Evolutionary conservation across 64 coral and sea anemone species (phyloP), one percentile per base, ranked within the genome.

Genomic region (Hydrozoanthus tunicans): DNA sequence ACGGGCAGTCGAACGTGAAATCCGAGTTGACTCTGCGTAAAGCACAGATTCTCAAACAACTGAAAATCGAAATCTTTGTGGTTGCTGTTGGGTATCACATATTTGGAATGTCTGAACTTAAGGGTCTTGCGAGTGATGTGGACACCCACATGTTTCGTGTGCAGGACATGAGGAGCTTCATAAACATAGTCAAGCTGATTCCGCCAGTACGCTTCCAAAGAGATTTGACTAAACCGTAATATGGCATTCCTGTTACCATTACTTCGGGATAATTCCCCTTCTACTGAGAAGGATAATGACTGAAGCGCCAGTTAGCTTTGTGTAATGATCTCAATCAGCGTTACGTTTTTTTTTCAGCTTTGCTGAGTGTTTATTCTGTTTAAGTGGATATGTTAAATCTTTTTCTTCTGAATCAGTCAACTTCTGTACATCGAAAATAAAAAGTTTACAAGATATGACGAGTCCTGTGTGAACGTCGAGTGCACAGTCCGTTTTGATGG

Each of bases 1-100:
- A 88, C 23, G 84, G 84, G 15, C 84, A 88, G 25, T 88, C 84
- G 8, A 88, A 88, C 55, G 70, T 88, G 53, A 58, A 60, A 58
- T 15, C 84, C 13, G 69, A 88, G 24, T 53, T 88, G 24, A 88
- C 84, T 25, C 74, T 88, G 55, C 25, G 54, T 43, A 74, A 88
- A 74, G 84, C 84, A 3, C 10, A 25, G 23, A 55, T 3, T 3
- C 56, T 88, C 7, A 88, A 88, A 59, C 53, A 61, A 11, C 11
- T 59, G 3, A 27, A 61, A 43, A 60, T 26, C 23, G 84, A 88
- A 9, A 88, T 88, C 11, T 88, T 88, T 88, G 84, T 88, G 1
- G 84, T 88, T 51, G 84, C 84, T 17, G 14, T 74, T 58, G 84
- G 84, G 27, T 73, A 74, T 6, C 69, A 88, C 26, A 73, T 74